phyloP scores from a whole-genome alignment of 2,888 invertebrate genomes.

The Labia minor region DNA sequence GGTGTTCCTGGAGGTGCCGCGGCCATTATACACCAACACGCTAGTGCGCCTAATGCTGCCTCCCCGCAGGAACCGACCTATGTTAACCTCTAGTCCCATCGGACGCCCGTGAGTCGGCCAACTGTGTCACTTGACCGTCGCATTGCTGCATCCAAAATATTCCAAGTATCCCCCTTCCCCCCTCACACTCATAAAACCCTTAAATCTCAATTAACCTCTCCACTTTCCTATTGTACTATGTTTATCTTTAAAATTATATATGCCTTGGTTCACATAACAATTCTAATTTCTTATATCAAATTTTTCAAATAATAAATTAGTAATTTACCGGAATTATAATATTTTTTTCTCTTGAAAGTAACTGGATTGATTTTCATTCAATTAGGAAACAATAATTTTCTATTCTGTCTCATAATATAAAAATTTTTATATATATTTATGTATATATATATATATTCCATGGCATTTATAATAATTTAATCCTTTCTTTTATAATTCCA shows the following conservation, averaged over 20 bases:
- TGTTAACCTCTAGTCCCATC: constrained; percentile 78
- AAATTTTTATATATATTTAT: no score
- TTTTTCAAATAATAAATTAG: no score
- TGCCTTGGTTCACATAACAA: no score
- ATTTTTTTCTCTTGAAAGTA: no score
- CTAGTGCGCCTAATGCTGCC: constrained; percentile 49
- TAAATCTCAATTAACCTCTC: background rate
- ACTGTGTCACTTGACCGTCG: constrained; percentile 16
- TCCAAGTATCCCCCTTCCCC: background rate
- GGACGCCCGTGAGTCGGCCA: constrained; percentile 22
- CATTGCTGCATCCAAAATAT: background rate
- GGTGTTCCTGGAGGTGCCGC: constrained; percentile 40
- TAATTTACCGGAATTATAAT: no score
- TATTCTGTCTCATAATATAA: no score
- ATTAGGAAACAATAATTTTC: no score
- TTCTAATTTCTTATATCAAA: no score
- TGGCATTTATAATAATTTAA: no score
- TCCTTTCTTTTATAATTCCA: no score
- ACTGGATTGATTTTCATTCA: no score
- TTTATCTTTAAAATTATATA: background rate
- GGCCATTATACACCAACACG: constrained; percentile 31
- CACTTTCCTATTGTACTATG: background rate
- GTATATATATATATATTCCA: no score
- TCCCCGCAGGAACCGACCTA: constrained; percentile 76
- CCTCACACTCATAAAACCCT: background rate